These are phyloP conservation scores for Botia kubotai DNA, from an alignment of 2,797 vertebrate species.

Conservation along the genomic window DNA sequence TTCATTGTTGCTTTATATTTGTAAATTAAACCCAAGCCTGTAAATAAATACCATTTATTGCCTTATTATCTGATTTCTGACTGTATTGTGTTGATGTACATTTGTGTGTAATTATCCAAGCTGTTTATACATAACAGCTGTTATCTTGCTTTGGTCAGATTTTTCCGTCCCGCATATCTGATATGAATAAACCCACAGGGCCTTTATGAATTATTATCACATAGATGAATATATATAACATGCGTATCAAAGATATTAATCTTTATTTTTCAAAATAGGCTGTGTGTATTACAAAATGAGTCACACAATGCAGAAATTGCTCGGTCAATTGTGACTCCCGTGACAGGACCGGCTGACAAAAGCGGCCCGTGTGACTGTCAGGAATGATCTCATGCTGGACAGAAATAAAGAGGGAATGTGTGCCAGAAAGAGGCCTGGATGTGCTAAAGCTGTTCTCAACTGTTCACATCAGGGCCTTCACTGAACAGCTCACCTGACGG, in stretches of 20 bases:
- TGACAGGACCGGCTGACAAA: conserved; percentile 32
- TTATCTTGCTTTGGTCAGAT: conserved; percentile 21
- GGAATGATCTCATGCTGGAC: conserved; percentile 47
- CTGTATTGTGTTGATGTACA: neutral
- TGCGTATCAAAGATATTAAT: neutral
- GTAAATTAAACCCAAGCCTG: neutral
- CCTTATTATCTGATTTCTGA: neutral
- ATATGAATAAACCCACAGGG: neutral
- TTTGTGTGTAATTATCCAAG: conserved; percentile 7
- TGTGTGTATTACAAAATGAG: neutral
- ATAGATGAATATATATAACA: neutral
- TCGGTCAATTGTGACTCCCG: conserved; percentile 50
- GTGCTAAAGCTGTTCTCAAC: conserved; percentile 15
- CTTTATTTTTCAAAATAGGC: neutral
- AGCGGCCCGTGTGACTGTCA: conserved; percentile 25
- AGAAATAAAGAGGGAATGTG: neutral
- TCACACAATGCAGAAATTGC: conserved; percentile 39
- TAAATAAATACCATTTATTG: too few relatives aligned
- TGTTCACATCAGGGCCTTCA: neutral
- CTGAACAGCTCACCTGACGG: neutral
- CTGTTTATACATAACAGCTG: neutral
- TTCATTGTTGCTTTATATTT: conserved; percentile 9
- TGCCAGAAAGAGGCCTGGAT: neutral
- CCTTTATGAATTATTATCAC: neutral
- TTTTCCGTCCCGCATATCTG: neutral